Evolutionary conservation across 2,797 vertebrate species (phyloP), one percentile per base, ranked within the genome.

Genomic region (Pygocentrus nattereri): DNA sequence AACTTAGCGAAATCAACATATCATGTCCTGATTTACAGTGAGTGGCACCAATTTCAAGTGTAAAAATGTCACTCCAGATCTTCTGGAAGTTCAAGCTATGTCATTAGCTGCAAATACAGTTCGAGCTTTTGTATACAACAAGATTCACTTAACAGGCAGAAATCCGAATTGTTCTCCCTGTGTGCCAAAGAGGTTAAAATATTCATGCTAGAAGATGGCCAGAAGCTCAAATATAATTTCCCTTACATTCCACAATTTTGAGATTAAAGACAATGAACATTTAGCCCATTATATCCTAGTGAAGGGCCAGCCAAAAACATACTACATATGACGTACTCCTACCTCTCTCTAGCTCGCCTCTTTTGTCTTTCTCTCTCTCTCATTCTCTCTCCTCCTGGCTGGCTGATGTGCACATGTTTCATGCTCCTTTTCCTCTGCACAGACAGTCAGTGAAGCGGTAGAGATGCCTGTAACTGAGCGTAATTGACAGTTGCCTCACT

Each of bases 401-500:
- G 15, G 78, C 75, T 59, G 59, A 52, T 58, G 68, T 79, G 81
- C 34, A 79, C 76, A 84, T 74, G 76, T 79, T 86, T 69, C 61
- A 72, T 47, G 69, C 50, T 74, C 68, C 62, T 73, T 71, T 58
- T 83, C 65, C 16, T 79, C 54, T 74, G 23, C 70, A 78, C 74
- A 15, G 74, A 68, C 54, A 52, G 70, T 27, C 68, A 76, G 68
- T 65, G 74, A 64, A 50, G 64, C 61, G 23, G 59, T 31, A 73
- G 70, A 74, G 65, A 65, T 77, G 50, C 19, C 81, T 79, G 79
- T 80, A 85, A 82, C 64, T 25, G 78, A 83, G 65, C 12, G 23
- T 81, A 83, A 86, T 82, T 86, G 85, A 84, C 77, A 80, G 73
- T 64, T 62, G 54, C 74, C 69, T 80, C 27, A 38, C 75, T 70